Conservation (phyloP, 2,888 invertebrate species). For the Harpalus rufipes region DNA sequence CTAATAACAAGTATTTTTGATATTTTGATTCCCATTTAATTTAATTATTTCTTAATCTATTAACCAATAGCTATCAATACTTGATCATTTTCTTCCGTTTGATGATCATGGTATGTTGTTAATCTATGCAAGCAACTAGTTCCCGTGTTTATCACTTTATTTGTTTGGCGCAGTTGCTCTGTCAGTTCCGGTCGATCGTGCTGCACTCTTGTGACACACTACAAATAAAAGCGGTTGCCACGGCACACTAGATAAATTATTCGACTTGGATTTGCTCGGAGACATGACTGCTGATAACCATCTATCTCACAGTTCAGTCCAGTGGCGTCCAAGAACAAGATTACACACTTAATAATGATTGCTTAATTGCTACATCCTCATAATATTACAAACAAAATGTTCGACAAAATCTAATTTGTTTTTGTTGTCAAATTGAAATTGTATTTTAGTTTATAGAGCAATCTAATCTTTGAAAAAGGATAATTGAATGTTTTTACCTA, state of each 20-base stretch:
- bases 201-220: conserved; percentile 63
- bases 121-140: conserved; percentile 35
- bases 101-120: not conserved
- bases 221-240: conserved; percentile 65
- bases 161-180: conserved; percentile 33
- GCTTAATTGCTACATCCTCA: not conserved
- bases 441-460: too few species aligned
- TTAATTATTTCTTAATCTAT: too few species aligned
- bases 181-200: conserved; percentile 60
- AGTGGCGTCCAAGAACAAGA: conserved; percentile 8
- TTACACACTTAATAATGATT: not conserved
- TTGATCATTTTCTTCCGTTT: not conserved
- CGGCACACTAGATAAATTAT: conserved; percentile 63
- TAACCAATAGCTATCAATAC: not conserved
- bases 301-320: conserved; percentile 62
- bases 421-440: too few species aligned
- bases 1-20: too few species aligned
- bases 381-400: not conserved
- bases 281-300: conserved; percentile 67
- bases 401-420: not conserved
- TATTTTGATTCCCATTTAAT: too few species aligned
- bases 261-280: conserved; percentile 59
- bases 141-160: conserved; percentile 44
- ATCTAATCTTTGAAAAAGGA: too few species aligned
- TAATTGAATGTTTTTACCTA: too few species aligned